Conservation (phyloP, 37 sponge, comb jelly and placozoan species). For the Aplysina aerophoba region DNA sequence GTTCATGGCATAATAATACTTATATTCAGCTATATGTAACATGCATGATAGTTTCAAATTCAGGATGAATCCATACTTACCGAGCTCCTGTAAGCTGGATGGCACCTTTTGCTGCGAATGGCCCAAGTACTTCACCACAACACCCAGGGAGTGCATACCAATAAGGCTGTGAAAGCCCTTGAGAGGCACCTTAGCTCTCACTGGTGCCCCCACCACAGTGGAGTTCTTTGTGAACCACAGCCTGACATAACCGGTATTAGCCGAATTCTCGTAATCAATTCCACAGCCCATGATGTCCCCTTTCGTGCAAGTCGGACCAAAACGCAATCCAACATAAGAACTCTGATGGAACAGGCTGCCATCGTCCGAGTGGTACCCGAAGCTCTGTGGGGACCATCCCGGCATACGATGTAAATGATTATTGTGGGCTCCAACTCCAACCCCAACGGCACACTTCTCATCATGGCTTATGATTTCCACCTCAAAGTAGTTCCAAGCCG, state of each 20-base stretch:
- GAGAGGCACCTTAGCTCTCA: slow-evolving; percentile 52
- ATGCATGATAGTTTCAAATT: too few relatives aligned
- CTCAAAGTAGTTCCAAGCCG: slow-evolving; percentile 73
- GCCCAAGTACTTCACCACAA: slow-evolving; percentile 65
- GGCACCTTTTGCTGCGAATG: slow-evolving; percentile 31
- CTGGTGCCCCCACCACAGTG: slow-evolving; percentile 44
- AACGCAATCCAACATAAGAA: slow-evolving; percentile 57
- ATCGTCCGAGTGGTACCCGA: slow-evolving; percentile 80
- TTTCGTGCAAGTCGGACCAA: slow-evolving; percentile 60
- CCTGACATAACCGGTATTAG: slow-evolving; percentile 41
- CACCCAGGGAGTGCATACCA: slow-evolving; percentile 73
- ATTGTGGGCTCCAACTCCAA: slow-evolving; percentile 52
- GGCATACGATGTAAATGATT: slow-evolving; percentile 64
- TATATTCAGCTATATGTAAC: too few relatives aligned
- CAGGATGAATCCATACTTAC: too few relatives aligned
- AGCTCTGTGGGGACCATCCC: slow-evolving; percentile 66
- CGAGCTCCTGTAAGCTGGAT: too few relatives aligned
- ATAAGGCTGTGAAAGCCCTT: slow-evolving; percentile 70
- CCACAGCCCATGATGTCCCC: slow-evolving; percentile 84
- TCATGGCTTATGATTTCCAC: slow-evolving; percentile 60
- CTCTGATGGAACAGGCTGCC: slow-evolving; percentile 57
- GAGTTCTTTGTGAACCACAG: slow-evolving; percentile 89
- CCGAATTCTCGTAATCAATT: slow-evolving; percentile 51
- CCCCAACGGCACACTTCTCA: slow-evolving; percentile 53
- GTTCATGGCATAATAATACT: too few relatives aligned